phyloP scores from a whole-genome alignment of 2,888 invertebrate genomes.

The Polyommatus iphigenia region DNA sequence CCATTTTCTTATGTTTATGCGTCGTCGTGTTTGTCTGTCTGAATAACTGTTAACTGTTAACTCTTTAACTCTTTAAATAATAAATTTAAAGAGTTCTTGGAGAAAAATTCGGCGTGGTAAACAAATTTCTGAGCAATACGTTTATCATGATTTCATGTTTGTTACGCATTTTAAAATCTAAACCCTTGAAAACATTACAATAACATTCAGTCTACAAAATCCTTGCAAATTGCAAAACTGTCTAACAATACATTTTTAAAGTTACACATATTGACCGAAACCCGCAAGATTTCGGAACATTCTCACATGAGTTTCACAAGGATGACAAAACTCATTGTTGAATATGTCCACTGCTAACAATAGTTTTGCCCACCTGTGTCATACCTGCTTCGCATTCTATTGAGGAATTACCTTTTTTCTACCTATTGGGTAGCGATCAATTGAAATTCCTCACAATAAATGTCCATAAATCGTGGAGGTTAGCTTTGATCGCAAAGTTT shows the following conservation, averaged over 20 bases:
- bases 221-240: neutral
- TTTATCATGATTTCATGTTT: too few species aligned
- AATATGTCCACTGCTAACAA: neutral
- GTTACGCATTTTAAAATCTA: neutral
- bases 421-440: neutral
- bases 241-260: neutral
- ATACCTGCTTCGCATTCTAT: slow-evolving; percentile 20
- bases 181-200: neutral
- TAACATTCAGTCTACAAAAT: neutral
- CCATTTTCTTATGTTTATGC: too few species aligned
- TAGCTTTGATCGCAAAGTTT: neutral
- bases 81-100: too few species aligned
- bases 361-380: slow-evolving; percentile 20
- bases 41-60: too few species aligned
- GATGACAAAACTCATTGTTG: slow-evolving; percentile 20
- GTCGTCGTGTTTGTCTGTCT: too few species aligned
- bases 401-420: slow-evolving; percentile 10
- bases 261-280: slow-evolving; percentile 5
- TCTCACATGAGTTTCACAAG: slow-evolving; percentile 1
- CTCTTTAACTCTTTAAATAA: too few species aligned
- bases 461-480: neutral
- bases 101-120: too few species aligned
- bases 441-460: slow-evolving; percentile 11
- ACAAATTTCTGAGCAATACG: too few species aligned
- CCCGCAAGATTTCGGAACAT: slow-evolving; percentile 2